Conservation (phyloP, 2,113 vertebrate genomes). For the Erpornis zantholeuca region DNA sequence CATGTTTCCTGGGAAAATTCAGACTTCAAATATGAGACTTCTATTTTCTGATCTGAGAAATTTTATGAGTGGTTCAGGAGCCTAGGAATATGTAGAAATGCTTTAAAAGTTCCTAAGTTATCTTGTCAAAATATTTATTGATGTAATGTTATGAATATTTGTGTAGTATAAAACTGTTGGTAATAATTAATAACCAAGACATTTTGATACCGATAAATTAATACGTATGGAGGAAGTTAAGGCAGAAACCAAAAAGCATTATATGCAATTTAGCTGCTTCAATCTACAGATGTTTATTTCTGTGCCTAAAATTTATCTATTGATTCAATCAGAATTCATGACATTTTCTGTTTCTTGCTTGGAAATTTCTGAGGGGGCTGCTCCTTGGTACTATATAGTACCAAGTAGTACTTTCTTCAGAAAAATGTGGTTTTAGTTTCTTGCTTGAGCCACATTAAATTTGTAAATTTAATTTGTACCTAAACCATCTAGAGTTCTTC, state of each 20-base stretch:
- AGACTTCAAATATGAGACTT: not conserved
- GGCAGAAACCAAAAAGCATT: not conserved
- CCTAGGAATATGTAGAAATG: not conserved
- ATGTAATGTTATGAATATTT: not conserved
- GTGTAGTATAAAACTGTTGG: not conserved
- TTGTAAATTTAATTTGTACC: not conserved
- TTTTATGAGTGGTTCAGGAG: not conserved
- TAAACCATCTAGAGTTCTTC: not conserved
- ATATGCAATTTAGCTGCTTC: not conserved
- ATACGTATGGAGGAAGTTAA: not conserved
- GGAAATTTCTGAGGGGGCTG: not conserved
- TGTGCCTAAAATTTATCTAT: not conserved
- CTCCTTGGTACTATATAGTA: not conserved
- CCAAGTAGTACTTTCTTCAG: not conserved
- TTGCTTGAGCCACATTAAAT: not conserved
- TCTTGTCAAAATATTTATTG: not conserved
- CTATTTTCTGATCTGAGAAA: not conserved
- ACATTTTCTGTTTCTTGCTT: not conserved
- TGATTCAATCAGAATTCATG: not conserved
- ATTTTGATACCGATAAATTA: not conserved
- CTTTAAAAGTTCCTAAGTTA: not conserved
- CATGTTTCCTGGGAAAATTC: not conserved
- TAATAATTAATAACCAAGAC: not conserved
- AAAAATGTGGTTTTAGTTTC: not conserved
- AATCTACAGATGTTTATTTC: not conserved